Conservation (phyloP, 2,888 invertebrate genomes). For the Matsumyia berberina region DNA sequence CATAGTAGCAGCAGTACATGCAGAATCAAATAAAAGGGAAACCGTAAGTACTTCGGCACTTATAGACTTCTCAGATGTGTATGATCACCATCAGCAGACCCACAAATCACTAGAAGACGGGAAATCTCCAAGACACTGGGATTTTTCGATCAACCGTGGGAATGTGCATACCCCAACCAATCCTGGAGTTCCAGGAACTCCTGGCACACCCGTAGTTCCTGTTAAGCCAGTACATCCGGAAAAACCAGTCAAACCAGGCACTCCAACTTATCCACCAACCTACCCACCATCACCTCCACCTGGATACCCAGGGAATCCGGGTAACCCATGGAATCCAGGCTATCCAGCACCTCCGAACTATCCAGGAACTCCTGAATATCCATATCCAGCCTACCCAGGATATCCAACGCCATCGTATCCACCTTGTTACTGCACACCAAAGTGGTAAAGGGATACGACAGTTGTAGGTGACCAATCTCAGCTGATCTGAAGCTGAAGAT, state of each 20-base stretch:
- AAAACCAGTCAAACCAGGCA: not conserved
- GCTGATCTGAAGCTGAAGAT: too few species aligned
- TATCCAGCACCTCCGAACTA: not conserved
- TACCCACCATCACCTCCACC: not conserved
- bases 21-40: conserved; percentile 1
- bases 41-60: not conserved
- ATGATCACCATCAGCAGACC: conserved; percentile 16
- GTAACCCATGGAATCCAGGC: not conserved
- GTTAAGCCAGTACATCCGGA: not conserved
- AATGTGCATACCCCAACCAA: not conserved
- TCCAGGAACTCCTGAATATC: not conserved
- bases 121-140: not conserved
- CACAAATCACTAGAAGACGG: conserved; percentile 7
- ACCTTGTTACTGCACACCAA: not conserved
- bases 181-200: not conserved
- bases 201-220: not conserved
- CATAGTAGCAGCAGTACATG: conserved; percentile 4
- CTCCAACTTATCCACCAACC: not conserved
- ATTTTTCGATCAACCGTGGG: not conserved
- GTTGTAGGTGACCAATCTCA: too few species aligned
- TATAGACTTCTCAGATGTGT: not conserved
- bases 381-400: conserved; percentile 4
- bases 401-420: not conserved
- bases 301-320: not conserved
- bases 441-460: not conserved